phyloP scores from a whole-genome alignment of 2,113 vertebrate genomes.

The Engraulis encrasicolus region DNA sequence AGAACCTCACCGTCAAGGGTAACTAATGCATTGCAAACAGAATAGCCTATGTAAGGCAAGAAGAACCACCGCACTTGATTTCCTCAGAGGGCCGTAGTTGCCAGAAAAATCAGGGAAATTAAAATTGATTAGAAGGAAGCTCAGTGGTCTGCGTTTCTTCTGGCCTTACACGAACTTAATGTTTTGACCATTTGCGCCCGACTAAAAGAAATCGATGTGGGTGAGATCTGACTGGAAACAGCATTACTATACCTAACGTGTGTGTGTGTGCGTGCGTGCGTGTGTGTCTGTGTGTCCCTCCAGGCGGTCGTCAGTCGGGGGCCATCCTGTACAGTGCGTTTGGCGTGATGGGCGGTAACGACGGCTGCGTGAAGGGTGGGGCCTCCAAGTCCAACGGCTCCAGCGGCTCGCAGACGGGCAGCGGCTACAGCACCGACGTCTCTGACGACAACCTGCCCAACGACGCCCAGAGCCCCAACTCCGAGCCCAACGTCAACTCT shows the following conservation, averaged over 20 bases:
- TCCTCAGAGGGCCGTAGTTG: too few relatives aligned
- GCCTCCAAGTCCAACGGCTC: slow-evolving; percentile 90
- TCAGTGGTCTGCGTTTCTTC: too few relatives aligned
- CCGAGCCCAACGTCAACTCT: slow-evolving; percentile 88
- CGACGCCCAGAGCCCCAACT: slow-evolving; percentile 84
- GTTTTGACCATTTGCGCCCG: too few relatives aligned
- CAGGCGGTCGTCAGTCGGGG: slow-evolving; percentile 87
- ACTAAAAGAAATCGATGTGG: too few relatives aligned
- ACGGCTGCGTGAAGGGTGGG: slow-evolving; percentile 77
- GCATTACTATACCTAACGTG: too few relatives aligned
- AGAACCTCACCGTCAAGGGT: slow-evolving; percentile 98
- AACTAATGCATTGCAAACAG: too few relatives aligned
- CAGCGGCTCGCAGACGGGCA: slow-evolving; percentile 94
- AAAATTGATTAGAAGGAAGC: too few relatives aligned
- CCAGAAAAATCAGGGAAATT: too few relatives aligned
- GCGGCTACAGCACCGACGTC: slow-evolving; percentile 95
- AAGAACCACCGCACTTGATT: too few relatives aligned
- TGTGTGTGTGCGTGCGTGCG: background rate
- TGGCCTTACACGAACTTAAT: too few relatives aligned
- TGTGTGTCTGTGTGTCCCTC: background rate
- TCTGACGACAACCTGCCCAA: slow-evolving; percentile 93
- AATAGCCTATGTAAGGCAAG: too few relatives aligned
- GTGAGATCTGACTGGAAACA: too few relatives aligned
- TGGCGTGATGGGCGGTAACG: slow-evolving; percentile 86
- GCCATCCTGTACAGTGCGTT: slow-evolving; percentile 91